These are phyloP conservation scores for Heliconius hewitsoni DNA, from an alignment of 1,140 invertebrate species.

Conservation along the genomic window DNA sequence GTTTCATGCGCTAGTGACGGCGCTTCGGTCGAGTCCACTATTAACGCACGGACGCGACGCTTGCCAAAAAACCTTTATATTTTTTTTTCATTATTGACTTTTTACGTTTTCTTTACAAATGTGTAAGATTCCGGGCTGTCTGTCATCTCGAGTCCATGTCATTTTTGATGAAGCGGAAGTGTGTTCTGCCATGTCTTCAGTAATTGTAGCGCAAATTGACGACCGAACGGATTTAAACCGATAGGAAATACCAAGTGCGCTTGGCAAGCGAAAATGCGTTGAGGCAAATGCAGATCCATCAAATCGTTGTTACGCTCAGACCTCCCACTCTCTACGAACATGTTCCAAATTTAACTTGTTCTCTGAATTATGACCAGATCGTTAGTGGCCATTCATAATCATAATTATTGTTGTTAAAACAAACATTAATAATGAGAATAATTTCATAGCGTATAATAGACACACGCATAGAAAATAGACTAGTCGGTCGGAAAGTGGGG, in stretches of 20 bases:
- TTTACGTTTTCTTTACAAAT: conserved; percentile 49
- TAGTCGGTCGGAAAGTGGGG: too few relatives aligned
- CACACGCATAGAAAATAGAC: not conserved
- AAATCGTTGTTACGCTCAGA: conserved; percentile 53
- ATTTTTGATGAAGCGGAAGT: conserved; percentile 53
- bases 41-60: conserved; percentile 51
- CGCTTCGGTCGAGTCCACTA: conserved; percentile 56
- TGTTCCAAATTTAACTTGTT: conserved; percentile 64
- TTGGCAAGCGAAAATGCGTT: conserved; percentile 48
- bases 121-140: conserved; percentile 56
- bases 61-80: conserved; percentile 58
- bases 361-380: conserved; percentile 58
- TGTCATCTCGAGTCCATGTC: conserved; percentile 51
- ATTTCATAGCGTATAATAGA: not conserved
- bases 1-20: conserved; percentile 54
- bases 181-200: conserved; percentile 11
- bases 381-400: conserved; percentile 58
- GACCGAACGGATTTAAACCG: conserved; percentile 35
- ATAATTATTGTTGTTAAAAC: conserved; percentile 23
- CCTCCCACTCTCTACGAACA: conserved; percentile 57
- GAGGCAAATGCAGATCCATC: conserved; percentile 48
- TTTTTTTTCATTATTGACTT: conserved; percentile 66
- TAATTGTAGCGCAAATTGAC: conserved; percentile 18
- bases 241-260: conserved; percentile 40
- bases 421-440: conserved; percentile 12